Base-by-base conservation (phyloP, 2,113 vertebrate genomes). In the Geococcyx californianus region DNA sequence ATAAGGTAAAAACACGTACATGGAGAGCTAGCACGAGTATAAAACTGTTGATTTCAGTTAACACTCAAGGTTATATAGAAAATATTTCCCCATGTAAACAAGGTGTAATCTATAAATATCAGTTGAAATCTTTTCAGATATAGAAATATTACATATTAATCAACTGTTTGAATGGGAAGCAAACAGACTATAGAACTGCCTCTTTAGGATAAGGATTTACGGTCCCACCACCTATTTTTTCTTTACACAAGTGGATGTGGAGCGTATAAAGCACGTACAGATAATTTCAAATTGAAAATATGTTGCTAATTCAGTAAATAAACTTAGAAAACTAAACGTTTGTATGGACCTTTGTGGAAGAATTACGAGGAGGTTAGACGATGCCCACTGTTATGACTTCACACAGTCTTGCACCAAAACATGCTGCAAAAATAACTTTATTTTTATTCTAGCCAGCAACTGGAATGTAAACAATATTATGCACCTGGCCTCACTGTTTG, bases 111-210 rank as follows among this genome's bases (percentile, higher is more conserved):
- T 56, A 51, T 54, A 87, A 67, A 67, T 36, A 74, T 3, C 0
- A 68, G 47, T 23, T 80, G 13, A 45, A 54, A 42, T 68, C 55
- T 89, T 4, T 55, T 67, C 26, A 72, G 7, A 21, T 63, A 67
- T 8, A 78, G 26, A 84, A 75, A 38, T 60, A 31, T 31, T 56
- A 2, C 8, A 23, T 31, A 17, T 16, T 67, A 86, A 63, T 52
- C 10, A 47, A 31, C 13, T 38, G 6, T 72, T 82, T 78, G 10
- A 12, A 9, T 4, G 4, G 2, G 20, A 84, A 23, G 14, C 4
- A 80, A 73, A 44, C 2, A 42, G 16, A 47, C 1, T n/a, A 25
- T 18, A 62, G 20, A 78, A 38, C 20, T 33, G 5, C 2, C 0
- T 44, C 13, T 52, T 68, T 52, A 70, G 20, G 9, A 77, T 13